Conservation (phyloP, 2,888 invertebrate genomes). For the Morpho achilles region DNA sequence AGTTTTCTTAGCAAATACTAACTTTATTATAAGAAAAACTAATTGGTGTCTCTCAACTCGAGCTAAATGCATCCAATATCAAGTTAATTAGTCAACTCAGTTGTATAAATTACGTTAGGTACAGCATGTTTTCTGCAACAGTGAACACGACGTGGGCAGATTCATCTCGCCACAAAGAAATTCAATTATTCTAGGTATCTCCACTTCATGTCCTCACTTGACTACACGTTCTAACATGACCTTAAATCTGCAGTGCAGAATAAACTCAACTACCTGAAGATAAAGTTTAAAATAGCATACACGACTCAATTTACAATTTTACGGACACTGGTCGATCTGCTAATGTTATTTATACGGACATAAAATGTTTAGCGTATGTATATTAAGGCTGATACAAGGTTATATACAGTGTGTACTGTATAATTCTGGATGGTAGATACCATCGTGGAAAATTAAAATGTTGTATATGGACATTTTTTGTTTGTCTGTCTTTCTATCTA, state of each 20-base stretch:
- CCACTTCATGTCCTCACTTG: constrained; percentile 40
- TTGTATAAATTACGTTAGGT: neutral
- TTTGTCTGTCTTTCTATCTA: too few species aligned
- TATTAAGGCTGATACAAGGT: neutral
- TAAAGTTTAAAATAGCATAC: constrained; percentile 9
- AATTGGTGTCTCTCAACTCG: too few species aligned
- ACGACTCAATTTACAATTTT: constrained; percentile 1
- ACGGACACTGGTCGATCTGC: constrained; percentile 9
- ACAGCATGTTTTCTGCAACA: constrained; percentile 32
- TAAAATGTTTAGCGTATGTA: constrained; percentile 4
- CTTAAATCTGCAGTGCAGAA: neutral
- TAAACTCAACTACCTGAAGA: neutral
- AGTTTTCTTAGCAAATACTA: too few species aligned
- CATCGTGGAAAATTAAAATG: too few species aligned
- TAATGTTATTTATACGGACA: constrained; percentile 8
- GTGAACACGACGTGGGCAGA: constrained; percentile 46
- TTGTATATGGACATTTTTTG: too few species aligned
- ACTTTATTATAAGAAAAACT: too few species aligned
- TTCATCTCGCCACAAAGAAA: constrained; percentile 48
- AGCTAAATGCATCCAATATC: neutral
- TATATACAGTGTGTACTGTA: neutral
- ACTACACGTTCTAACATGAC: constrained; percentile 9
- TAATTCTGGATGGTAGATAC: too few species aligned
- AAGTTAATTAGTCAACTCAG: neutral
- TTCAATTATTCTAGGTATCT: constrained; percentile 58